Percentiles rank a stretch among this genome's conserved stretches.
phyloP scores from a whole-genome alignment of 1,140 invertebrate species.

The Bombyx mori region ASM3026992v2 NC_085129.1:2502001-2502500 shows the following conservation, averaged over 20 bases:
- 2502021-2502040: no score
- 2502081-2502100: no score
- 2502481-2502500: no score
- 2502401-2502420: no score
- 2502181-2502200: slow-evolving; percentile 29
- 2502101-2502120: slow-evolving; percentile 74
- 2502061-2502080: no score
- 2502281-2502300: slow-evolving; percentile 35
- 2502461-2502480: no score
- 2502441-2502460: no score
- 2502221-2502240: slow-evolving; percentile 17
- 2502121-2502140: slow-evolving; percentile 78
- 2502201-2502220: slow-evolving; percentile 27
- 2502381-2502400: slow-evolving; percentile 5
- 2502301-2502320: slow-evolving; percentile 22
- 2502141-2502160: slow-evolving; percentile 74
- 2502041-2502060: no score
- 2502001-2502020: no score
- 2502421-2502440: no score
- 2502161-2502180: slow-evolving; percentile 22
- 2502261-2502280: slow-evolving; percentile 20
- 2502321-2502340: slow-evolving; percentile 26
- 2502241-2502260: slow-evolving; percentile 44
- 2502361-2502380: neutral
- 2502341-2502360: slow-evolving; percentile 13